Evolutionary conservation across 2,797 vertebrate genomes (phyloP).

Genomic region (Smutsia temminckii): DNA sequence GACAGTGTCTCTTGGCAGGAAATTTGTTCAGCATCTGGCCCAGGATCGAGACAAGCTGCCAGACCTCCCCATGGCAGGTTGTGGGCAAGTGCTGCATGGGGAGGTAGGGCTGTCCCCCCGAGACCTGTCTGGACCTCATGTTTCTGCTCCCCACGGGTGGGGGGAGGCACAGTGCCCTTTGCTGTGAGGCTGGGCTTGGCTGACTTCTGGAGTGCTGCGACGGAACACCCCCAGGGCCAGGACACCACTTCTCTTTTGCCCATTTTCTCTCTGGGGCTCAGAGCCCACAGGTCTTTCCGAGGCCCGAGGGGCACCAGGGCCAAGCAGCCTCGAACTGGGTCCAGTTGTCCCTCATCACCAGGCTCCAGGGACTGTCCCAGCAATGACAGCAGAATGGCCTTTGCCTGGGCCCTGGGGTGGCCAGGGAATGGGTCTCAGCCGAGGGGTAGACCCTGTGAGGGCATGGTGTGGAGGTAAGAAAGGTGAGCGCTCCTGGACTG

Average conservation of each 20-base stretch:
- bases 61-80: background rate
- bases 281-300: background rate
- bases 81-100: accelerated
- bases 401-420: background rate
- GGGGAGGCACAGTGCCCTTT: no score
- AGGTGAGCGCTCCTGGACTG: background rate
- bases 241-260: background rate
- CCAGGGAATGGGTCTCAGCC: background rate
- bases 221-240: background rate
- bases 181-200: background rate
- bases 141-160: background rate
- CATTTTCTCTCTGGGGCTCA: background rate
- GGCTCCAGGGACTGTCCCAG: background rate
- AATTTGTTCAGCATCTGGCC: background rate
- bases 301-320: background rate
- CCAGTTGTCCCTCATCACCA: background rate
- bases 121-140: background rate
- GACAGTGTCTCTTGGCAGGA: background rate
- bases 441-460: background rate
- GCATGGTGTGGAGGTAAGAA: background rate
- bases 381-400: background rate
- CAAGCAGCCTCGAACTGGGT: background rate
- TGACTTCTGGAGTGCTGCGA: background rate
- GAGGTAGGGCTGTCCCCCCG: accelerated
- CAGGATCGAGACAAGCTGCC: background rate